Evolutionary conservation across 2,888 invertebrate species (phyloP), one percentile per base, ranked within the genome.

Genomic region (Drosophila percnosoma): DNA sequence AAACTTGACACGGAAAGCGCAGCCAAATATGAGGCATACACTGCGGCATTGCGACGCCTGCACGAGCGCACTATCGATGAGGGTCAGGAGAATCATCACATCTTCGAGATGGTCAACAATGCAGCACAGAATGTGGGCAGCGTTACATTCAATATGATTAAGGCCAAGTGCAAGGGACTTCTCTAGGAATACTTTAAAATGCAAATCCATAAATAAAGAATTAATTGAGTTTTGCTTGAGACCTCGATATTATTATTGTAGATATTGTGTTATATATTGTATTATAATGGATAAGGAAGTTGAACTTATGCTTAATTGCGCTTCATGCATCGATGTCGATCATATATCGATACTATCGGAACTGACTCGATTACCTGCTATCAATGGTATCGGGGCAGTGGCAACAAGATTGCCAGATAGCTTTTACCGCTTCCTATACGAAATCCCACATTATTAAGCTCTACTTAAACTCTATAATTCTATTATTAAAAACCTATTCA

Each of bases 71-170:
- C 89, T 2, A 65, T 78, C 53, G 73, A 80, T 3, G 74, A 80
- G 54, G 89, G 79, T 0, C 63, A 76, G 13, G 60, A 79, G n/a
- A 79, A 73, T 61, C 79, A 79, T 60, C 90, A 91, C 52, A 82
- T 92, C 31, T 91, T 88, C 57, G 92, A 92, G 62, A 72, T 91
- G 81, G 66, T 92, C 21, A 81, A 63, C 55, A 91, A 90, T 73
- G 92, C 92, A 1, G 81, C 91, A 10, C 89, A 84, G 45, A 91
- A 91, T 75, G 89, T 91, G 31, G 91, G 92, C 73, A 88, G 86
- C 27, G 87, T 91, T n/a, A 89, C 91, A 8, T 83, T 91, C 51
- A 89, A 87, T 34, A 87, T 91, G 90, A 91, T 91, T 29, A 87
- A 83, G 62, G 67, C 81, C 54, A 91, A 91, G 67, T 91, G 91